phyloP scores from a whole-genome alignment of 2,797 vertebrate genomes.

The Gallirallus australis region DNA sequence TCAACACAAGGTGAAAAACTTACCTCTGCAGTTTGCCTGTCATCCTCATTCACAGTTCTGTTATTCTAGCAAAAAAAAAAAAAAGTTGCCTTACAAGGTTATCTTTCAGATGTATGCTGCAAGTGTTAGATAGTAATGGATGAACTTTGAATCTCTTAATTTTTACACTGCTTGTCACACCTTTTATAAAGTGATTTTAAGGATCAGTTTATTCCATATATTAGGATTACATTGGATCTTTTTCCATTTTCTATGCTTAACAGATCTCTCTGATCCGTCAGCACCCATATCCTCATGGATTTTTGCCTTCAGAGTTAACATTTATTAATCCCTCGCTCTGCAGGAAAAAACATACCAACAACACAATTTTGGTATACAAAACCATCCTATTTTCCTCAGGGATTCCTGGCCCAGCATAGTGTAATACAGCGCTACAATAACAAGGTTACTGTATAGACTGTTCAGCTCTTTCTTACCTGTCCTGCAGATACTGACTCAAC shows the following conservation, averaged over 20 bases:
- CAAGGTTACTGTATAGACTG: neutral
- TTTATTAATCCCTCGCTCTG: neutral
- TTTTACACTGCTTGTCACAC: neutral
- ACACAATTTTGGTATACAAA: neutral
- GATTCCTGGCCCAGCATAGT: neutral
- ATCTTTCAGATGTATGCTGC: neutral
- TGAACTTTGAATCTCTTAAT: neutral
- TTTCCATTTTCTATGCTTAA: neutral
- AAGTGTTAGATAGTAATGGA: neutral
- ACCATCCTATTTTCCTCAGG: neutral
- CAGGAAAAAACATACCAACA: neutral
- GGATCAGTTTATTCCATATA: neutral
- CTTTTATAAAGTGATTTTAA: neutral
- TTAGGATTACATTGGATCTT: neutral
- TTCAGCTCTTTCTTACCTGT: conserved; percentile 63
- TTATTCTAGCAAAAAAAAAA: conserved; percentile 36
- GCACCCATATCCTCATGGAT: neutral
- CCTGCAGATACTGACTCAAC: conserved; percentile 1
- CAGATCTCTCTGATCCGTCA: neutral
- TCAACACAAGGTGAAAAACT: neutral
- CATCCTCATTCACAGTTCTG: conserved; percentile 50
- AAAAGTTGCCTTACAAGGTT: neutral
- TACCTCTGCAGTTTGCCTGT: conserved; percentile 50
- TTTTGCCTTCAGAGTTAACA: neutral
- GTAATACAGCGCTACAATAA: neutral